phyloP scores from a whole-genome alignment of 92 coral and sea anemone species.

The Meandrina meandrites region DNA sequence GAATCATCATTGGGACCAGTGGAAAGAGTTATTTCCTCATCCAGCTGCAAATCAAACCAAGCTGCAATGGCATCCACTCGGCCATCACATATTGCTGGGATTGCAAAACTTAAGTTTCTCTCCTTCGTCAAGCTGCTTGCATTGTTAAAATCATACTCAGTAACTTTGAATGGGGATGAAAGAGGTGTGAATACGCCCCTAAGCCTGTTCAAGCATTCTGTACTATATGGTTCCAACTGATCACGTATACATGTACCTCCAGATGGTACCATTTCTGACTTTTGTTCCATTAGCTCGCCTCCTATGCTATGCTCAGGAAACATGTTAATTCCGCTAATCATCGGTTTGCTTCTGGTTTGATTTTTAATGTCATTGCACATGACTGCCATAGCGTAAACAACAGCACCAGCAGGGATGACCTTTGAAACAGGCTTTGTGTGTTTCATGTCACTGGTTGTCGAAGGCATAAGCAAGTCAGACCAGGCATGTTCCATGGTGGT shows the following conservation, averaged over 20 bases:
- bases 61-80: slow-evolving; percentile 83
- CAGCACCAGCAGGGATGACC: slow-evolving; percentile 88
- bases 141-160: slow-evolving; percentile 74
- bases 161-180: slow-evolving; percentile 63
- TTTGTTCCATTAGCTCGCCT: slow-evolving; percentile 71
- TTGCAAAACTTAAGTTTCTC: slow-evolving; percentile 38
- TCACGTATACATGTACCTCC: slow-evolving; percentile 23
- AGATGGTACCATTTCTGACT: slow-evolving; percentile 15
- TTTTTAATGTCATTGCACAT: slow-evolving; percentile 73
- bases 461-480: slow-evolving; percentile 65
- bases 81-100: slow-evolving; percentile 63
- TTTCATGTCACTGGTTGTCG: background rate
- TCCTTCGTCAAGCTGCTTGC: slow-evolving; percentile 60
- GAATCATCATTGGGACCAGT: slow-evolving; percentile 86
- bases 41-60: slow-evolving; percentile 92
- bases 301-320: slow-evolving; percentile 67
- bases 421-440: slow-evolving; percentile 32
- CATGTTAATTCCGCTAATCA: slow-evolving; percentile 58
- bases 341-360: slow-evolving; percentile 57
- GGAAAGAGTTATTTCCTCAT: slow-evolving; percentile 69
- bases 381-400: slow-evolving; percentile 78
- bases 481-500: slow-evolving; percentile 90
- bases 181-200: slow-evolving; percentile 64
- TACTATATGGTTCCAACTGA: slow-evolving; percentile 85
- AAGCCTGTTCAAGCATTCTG: slow-evolving; percentile 73